These are phyloP conservation scores for Danio albolineatus DNA, from an alignment of 2,797 vertebrate species.

Conservation along the genomic window DNA sequence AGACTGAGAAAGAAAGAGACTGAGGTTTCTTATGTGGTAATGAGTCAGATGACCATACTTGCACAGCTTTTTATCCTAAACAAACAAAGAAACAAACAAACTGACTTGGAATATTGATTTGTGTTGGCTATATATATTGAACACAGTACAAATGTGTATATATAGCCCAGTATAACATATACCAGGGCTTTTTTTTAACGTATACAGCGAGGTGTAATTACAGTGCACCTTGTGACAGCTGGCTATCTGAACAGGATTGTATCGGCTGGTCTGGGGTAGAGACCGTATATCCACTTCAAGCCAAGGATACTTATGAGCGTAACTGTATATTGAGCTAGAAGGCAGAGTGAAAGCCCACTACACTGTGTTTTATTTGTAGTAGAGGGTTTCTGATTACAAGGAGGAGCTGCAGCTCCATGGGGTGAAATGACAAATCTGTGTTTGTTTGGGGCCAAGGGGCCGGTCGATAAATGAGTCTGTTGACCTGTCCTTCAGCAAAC, in stretches of 20 bases:
- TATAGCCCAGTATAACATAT: neutral
- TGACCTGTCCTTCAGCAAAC: constrained; percentile 25
- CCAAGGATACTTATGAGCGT: constrained; percentile 15
- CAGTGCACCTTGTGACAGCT: constrained; percentile 36
- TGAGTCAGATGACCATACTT: neutral
- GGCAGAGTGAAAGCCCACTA: constrained; percentile 19
- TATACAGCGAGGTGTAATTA: constrained; percentile 38
- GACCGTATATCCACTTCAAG: constrained; percentile 26
- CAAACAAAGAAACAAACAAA: neutral
- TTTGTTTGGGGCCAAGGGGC: constrained; percentile 40
- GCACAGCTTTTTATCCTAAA: neutral
- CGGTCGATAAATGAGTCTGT: constrained; percentile 29
- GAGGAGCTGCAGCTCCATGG: constrained; percentile 7
- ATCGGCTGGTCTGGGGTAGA: constrained; percentile 17
- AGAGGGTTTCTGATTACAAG: constrained; percentile 45
- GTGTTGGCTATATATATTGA: constrained; percentile 3
- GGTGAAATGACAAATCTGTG: constrained; percentile 34
- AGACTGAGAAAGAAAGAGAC: no score
- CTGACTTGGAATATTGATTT: neutral
- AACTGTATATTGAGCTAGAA: constrained; percentile 34
- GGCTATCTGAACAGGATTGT: neutral
- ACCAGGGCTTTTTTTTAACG: no score
- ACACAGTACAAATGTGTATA: neutral
- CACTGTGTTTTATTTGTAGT: constrained; percentile 22
- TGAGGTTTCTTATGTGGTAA: neutral